These are phyloP conservation scores for Campylomormyrus tamandua DNA, from an alignment of 2,113 vertebrate species.

Conservation along the genomic window DNA sequence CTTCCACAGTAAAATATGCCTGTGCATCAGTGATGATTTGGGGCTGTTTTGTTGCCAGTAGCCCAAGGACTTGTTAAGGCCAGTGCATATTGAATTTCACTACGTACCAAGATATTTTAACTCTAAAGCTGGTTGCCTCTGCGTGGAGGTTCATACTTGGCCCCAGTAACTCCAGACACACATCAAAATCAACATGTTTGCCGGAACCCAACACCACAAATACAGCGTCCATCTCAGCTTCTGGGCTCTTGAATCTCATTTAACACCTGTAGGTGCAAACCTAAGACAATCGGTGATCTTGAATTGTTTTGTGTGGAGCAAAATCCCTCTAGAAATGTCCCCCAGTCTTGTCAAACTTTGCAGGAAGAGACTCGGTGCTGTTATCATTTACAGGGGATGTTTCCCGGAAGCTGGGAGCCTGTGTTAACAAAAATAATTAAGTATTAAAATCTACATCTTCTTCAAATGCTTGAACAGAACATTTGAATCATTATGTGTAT, in stretches of 20 bases:
- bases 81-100: background rate
- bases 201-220: background rate
- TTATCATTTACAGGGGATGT: background rate
- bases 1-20: background rate
- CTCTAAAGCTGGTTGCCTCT: background rate
- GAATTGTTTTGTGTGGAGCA: background rate
- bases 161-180: background rate
- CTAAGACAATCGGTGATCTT: background rate
- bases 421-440: background rate
- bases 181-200: background rate
- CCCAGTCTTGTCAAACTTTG: background rate
- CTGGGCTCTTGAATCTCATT: background rate
- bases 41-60: background rate
- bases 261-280: background rate
- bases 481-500: background rate
- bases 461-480: background rate
- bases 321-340: background rate
- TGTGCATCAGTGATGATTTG: background rate
- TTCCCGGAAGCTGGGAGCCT: background rate
- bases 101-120: background rate
- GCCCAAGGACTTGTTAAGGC: background rate
- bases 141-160: background rate
- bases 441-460: background rate
- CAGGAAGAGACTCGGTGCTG: background rate
- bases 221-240: background rate